Conservation (phyloP, 2,113 vertebrate species). For the Eretmochelys imbricata region DNA sequence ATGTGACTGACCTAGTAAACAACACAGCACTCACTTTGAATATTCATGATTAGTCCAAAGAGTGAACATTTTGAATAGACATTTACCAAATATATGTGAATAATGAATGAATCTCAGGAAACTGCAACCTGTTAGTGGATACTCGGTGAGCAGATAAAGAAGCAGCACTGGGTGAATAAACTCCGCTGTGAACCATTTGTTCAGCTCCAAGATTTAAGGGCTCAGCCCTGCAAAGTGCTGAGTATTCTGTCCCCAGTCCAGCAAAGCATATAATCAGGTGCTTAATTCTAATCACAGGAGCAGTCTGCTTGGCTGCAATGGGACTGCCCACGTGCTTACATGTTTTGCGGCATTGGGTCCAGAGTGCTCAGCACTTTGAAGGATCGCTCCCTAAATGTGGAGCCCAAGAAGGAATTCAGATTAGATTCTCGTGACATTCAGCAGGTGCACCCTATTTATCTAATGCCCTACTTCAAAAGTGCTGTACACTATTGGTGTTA, state of each 20-base stretch:
- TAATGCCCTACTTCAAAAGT: neutral
- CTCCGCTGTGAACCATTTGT: neutral
- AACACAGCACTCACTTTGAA: neutral
- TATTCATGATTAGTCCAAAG: neutral
- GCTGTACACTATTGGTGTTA: neutral
- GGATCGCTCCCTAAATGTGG: too few relatives aligned
- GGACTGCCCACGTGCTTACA: slow-evolving; percentile 2
- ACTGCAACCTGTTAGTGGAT: neutral
- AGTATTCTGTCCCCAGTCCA: neutral
- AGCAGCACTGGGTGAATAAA: rapidly evolving
- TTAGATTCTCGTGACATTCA: neutral
- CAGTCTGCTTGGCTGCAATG: slow-evolving; percentile 4
- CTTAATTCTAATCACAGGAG: neutral
- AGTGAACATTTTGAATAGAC: neutral
- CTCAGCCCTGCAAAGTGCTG: neutral
- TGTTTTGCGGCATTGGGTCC: slow-evolving; percentile 14
- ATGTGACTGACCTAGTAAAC: neutral
- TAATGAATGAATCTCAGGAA: neutral
- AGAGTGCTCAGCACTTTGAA: too few relatives aligned
- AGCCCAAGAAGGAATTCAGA: slow-evolving; percentile 1
- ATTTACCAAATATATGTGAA: neutral
- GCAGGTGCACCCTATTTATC: neutral
- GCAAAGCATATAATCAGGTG: neutral
- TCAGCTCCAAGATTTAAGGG: neutral
- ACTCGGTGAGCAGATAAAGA: neutral